Conservation (phyloP, 2,113 vertebrate species). For the Lamprotornis superbus region DNA sequence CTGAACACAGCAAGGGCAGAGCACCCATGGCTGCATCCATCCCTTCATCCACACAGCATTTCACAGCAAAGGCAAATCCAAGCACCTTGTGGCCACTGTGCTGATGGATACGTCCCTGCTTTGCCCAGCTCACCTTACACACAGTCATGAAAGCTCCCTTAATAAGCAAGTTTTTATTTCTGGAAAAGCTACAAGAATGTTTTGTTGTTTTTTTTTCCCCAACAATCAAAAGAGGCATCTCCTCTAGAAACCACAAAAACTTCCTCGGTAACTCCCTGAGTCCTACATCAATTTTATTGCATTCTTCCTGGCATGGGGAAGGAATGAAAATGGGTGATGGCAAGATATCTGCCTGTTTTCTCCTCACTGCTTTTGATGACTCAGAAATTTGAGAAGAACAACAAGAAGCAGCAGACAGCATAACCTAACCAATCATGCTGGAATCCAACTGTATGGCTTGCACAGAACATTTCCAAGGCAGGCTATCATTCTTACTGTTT, state of each 20-base stretch:
- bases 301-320: not conserved
- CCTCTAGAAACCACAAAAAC: conserved; percentile 9
- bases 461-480: not conserved
- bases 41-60: not conserved
- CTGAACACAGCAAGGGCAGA: not conserved
- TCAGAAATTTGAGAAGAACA: conserved; percentile 50
- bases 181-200: not conserved
- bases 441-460: not conserved
- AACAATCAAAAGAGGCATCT: not conserved
- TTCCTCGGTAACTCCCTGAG: not conserved
- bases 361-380: conserved; percentile 35
- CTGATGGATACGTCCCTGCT: not conserved
- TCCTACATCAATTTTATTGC: conserved; percentile 10
- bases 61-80: not conserved
- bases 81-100: not conserved
- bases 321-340: conserved; percentile 28
- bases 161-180: not conserved
- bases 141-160: not conserved
- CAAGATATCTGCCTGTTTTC: conserved; percentile 20
- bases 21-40: not conserved
- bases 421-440: conserved; percentile 18
- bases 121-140: not conserved
- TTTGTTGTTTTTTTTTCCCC: not conserved
- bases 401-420: conserved; percentile 2
- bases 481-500: conserved; percentile 22